Conservation (phyloP, 2,797 vertebrate genomes). For the Decapterus maruadsi region DNA sequence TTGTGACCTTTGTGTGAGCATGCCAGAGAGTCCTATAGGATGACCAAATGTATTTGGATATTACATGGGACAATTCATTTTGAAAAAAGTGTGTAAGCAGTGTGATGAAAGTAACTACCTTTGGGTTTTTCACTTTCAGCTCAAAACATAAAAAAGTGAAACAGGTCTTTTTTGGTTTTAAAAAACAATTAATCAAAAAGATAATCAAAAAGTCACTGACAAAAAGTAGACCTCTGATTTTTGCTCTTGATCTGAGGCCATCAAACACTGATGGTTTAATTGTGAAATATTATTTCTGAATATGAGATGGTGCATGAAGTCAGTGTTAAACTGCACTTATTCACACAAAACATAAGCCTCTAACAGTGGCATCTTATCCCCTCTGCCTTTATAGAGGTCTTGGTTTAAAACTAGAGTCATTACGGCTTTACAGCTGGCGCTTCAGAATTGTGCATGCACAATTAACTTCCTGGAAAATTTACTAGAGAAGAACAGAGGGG, state of each 20-base stretch:
- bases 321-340: not conserved
- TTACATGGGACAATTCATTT: not conserved
- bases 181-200: not conserved
- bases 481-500: conserved; percentile 57
- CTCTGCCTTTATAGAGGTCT: conserved; percentile 25
- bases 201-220: not conserved
- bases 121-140: no score
- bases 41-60: not conserved
- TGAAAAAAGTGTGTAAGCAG: no score
- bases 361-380: not conserved
- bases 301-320: not conserved
- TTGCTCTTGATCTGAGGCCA: not conserved
- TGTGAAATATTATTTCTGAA: not conserved
- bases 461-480: conserved; percentile 56
- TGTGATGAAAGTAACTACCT: no score
- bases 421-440: conserved; percentile 37
- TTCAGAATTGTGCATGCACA: conserved; percentile 42
- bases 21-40: not conserved
- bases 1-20: not conserved
- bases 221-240: no score
- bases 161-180: no score
- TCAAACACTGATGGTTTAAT: not conserved
- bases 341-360: not conserved
- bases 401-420: conserved; percentile 38
- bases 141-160: not conserved